Evolutionary conservation across 2,113 vertebrate species (phyloP).

Genomic region (Anser brachyrhynchus): DNA sequence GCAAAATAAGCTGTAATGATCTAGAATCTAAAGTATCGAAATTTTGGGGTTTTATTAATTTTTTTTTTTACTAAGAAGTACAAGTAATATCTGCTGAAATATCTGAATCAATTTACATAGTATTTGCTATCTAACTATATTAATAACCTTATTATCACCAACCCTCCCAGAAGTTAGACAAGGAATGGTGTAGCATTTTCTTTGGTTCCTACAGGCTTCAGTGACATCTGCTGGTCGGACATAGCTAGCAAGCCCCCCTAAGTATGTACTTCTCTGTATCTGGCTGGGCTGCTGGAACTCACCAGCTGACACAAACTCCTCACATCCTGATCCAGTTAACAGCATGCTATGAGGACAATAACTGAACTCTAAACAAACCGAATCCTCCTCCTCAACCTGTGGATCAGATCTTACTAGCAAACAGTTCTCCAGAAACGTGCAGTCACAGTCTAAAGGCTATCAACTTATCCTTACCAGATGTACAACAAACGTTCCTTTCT

Average conservation of each 20-base stretch:
- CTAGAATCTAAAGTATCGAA: not conserved
- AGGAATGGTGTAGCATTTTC: not conserved
- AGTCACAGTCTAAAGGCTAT: not conserved
- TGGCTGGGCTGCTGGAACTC: not conserved
- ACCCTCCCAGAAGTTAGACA: not conserved
- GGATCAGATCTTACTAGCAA: not conserved
- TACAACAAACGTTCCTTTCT: not conserved
- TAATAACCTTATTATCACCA: not conserved
- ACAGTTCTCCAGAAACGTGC: rapidly evolving
- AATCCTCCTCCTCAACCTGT: not conserved
- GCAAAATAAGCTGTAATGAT: not conserved
- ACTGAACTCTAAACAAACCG: not conserved
- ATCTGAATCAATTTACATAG: not conserved
- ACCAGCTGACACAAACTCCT: not conserved
- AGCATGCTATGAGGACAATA: not conserved
- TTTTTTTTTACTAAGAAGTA: not conserved
- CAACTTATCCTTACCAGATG: not conserved
- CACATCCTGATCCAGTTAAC: not conserved
- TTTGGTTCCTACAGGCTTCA: not conserved
- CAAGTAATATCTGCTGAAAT: not conserved
- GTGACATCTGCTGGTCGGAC: conserved; percentile 10
- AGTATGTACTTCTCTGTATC: not conserved
- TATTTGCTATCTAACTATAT: not conserved
- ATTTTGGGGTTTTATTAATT: not conserved
- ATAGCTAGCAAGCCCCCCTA: not conserved